phyloP scores from a whole-genome alignment of 2,888 invertebrate species.

The Cerastoderma edule region DNA sequence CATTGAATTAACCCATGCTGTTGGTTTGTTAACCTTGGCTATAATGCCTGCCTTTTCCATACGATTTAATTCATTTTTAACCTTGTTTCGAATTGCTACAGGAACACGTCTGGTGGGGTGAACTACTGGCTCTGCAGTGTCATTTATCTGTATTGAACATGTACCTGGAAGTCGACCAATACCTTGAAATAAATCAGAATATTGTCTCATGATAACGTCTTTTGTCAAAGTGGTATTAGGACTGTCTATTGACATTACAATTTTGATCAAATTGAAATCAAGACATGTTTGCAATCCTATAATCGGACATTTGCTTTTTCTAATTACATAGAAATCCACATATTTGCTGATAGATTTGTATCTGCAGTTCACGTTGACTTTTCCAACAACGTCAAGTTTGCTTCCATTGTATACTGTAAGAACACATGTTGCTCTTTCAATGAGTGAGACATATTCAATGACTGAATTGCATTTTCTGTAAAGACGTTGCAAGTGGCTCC shows the following conservation, averaged over 20 bases:
- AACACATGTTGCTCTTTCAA: too few relatives aligned
- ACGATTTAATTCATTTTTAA: conserved; percentile 52
- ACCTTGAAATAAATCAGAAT: conserved; percentile 45
- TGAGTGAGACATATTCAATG: too few relatives aligned
- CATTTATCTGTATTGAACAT: conserved; percentile 43
- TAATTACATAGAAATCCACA: too few relatives aligned
- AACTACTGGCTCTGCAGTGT: conserved; percentile 51
- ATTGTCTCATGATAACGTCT: conserved; percentile 11
- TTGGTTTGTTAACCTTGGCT: conserved; percentile 57
- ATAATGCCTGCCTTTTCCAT: conserved; percentile 53
- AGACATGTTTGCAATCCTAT: too few relatives aligned
- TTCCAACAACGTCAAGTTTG: too few relatives aligned
- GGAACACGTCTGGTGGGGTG: conserved; percentile 56
- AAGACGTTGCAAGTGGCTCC: too few relatives aligned
- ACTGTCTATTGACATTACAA: neutral
- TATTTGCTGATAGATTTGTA: too few relatives aligned
- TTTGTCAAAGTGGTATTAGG: neutral
- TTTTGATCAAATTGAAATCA: too few relatives aligned
- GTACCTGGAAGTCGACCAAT: conserved; percentile 57
- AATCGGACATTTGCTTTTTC: too few relatives aligned
- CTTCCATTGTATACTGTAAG: too few relatives aligned
- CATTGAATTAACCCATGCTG: conserved; percentile 64
- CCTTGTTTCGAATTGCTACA: conserved; percentile 41
- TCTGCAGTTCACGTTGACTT: too few relatives aligned
- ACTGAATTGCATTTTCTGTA: too few relatives aligned